Evolutionary conservation across 2,888 invertebrate genomes (phyloP), one percentile per base, ranked within the genome.

Genomic region (Parochlus steinenii): DNA sequence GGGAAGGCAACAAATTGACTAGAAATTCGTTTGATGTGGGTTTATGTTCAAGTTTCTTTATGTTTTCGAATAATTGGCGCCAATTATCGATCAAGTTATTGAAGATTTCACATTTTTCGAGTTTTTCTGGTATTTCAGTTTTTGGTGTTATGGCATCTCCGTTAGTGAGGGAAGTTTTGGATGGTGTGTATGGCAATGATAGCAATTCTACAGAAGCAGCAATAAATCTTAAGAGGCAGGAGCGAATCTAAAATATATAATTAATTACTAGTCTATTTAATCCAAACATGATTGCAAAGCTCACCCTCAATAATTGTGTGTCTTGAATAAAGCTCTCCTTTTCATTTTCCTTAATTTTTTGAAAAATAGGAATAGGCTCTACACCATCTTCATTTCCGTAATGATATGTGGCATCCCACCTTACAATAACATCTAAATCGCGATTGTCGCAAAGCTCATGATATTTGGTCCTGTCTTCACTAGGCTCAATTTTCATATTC

Each of bases 361-460:
- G 14, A 22, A 5, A 8, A 4, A 31, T 3, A 6, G 31, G 15
- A 17, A 17, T 15, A 22, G 31, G 31, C 4, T 30, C 36, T 11
- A 15, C 12, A 17, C 12, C 50, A 47, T 6, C 46, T 49, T 4
- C 47, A 50, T 42, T 55, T 64, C 37, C 45, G 56, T 37, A 11
- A 6, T 48, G 58, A 48, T 48, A 65, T 42, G 63, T 64, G 0
- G 75, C 73, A 46, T 81, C 76, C 72, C 73, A 81, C 44, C 67
- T 68, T 7, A 72, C 62, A 48, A 77, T 71, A 6, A 79, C 74
- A 40, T 66, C 64, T 17, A 82, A 60, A 55, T 87, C 85, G 26
- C 83, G 69, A 58, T 86, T 86, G 59, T 86, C 83, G 49, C 60
- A 58, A 33, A 75, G 53, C 31, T 63, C 56, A 37, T 66, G 62